A percentile compares a stretch with the other conserved stretches of the same genome.
Conservation (phyloP, 2,888 invertebrate genomes). For the Laothoe populi region DNA sequence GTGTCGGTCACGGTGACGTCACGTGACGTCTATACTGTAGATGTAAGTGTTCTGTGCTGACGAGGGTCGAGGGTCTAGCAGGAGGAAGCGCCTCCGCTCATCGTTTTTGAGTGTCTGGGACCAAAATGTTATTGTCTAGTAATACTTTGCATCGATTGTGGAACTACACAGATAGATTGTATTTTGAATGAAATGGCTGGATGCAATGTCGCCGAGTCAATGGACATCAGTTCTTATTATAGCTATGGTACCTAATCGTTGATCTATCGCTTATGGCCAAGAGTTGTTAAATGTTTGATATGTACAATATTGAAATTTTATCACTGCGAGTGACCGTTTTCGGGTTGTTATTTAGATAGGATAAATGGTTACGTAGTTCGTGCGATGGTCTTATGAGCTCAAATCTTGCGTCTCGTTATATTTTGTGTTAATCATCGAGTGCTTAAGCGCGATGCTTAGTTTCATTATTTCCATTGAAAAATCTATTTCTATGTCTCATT, state of each 20-base stretch:
- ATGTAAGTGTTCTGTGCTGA: slow-evolving; percentile 62
- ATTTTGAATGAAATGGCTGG: slow-evolving; percentile 25
- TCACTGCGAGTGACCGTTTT: slow-evolving; percentile 73
- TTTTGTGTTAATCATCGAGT: slow-evolving; percentile 49
- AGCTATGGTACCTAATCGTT: slow-evolving; percentile 21
- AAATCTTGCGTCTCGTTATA: slow-evolving; percentile 60
- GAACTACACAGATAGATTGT: slow-evolving; percentile 35
- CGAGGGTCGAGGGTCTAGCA: background rate
- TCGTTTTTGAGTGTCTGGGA: slow-evolving; percentile 64
- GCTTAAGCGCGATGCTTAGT: slow-evolving; percentile 42
- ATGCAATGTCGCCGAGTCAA: slow-evolving; percentile 26
- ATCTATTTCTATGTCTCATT: slow-evolving; percentile 24
- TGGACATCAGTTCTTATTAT: slow-evolving; percentile 27
- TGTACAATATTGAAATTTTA: slow-evolving; percentile 72
- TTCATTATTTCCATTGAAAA: slow-evolving; percentile 10
- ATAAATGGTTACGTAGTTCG: slow-evolving; percentile 62
- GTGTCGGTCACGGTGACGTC: slow-evolving; percentile 69
- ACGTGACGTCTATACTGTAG: slow-evolving; percentile 61
- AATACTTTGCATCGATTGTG: slow-evolving; percentile 35
- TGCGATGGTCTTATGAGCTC: slow-evolving; percentile 62
- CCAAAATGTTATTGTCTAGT: slow-evolving; percentile 65
- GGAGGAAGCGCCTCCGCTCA: slow-evolving; percentile 18
- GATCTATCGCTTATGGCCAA: slow-evolving; percentile 24
- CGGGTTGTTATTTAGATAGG: slow-evolving; percentile 73
- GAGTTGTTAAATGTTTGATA: slow-evolving; percentile 55